phyloP scores from a whole-genome alignment of 2,888 invertebrate genomes.

The Polymixis flavicincta region DNA sequence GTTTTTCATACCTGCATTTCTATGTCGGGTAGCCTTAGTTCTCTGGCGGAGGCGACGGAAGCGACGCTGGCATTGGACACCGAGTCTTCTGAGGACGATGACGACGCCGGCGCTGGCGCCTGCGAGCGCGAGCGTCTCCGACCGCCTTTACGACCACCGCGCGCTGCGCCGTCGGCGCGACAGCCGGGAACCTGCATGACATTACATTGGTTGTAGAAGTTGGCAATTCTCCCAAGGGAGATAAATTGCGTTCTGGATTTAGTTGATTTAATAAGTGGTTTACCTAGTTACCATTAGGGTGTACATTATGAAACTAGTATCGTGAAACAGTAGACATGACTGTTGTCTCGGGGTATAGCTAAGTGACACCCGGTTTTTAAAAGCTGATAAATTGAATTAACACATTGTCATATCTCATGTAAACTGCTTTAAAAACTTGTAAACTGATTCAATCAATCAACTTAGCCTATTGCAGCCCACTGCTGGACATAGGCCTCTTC shows the following conservation, averaged over 20 bases:
- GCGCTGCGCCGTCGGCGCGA: constrained; percentile 75
- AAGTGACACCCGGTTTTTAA: no score
- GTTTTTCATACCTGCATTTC: constrained; percentile 83
- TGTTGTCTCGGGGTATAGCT: no score
- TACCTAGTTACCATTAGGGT: neutral
- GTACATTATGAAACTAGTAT: no score
- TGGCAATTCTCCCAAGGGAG: neutral
- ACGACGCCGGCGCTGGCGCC: constrained; percentile 84
- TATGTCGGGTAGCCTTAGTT: constrained; percentile 82
- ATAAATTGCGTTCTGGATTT: neutral
- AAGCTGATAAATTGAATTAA: no score
- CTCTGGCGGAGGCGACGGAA: constrained; percentile 86
- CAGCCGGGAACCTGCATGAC: constrained; percentile 83
- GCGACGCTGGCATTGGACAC: constrained; percentile 87
- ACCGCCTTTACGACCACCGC: constrained; percentile 83
- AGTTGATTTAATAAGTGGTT: neutral
- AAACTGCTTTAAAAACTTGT: no score
- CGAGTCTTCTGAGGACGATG: constrained; percentile 84
- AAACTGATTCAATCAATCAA: no score
- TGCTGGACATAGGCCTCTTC: no score
- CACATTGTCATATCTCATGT: no score
- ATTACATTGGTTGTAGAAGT: neutral
- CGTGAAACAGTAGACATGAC: no score
- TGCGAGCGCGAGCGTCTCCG: constrained; percentile 86
- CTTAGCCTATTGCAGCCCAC: no score